Percentiles rank a stretch among this genome's conserved stretches.
Evolutionary conservation across 2,797 vertebrate genomes (phyloP).

Genomic region (Pseudochirops cupreus): DNA sequence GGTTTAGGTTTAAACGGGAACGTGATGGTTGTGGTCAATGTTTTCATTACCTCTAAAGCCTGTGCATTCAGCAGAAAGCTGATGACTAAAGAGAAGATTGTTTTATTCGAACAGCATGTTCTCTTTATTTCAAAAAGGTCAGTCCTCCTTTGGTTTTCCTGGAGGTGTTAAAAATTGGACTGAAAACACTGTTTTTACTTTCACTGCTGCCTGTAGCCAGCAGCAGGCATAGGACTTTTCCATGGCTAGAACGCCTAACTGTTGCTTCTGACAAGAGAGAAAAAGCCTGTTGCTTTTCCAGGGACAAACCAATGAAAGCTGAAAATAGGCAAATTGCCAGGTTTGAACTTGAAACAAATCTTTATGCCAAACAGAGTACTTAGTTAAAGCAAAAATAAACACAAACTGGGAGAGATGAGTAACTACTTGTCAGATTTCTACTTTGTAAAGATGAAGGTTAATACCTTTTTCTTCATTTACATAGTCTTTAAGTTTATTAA

Average conservation of each 20-base stretch:
- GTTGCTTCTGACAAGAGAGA: conserved; percentile 52
- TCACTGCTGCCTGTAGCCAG: conserved; percentile 25
- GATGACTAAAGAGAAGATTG: not conserved
- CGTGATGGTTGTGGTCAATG: not conserved
- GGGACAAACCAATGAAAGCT: conserved; percentile 54
- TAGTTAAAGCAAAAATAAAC: conserved; percentile 53
- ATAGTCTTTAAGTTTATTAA: not conserved
- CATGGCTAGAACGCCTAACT: conserved; percentile 63
- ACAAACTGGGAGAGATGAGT: conserved; percentile 31
- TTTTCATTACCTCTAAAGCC: conserved; percentile 10
- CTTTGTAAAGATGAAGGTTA: not conserved
- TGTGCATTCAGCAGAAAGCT: not conserved
- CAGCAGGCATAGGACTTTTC: conserved; percentile 53
- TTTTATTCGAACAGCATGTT: not conserved
- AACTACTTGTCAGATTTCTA: conserved; percentile 35
- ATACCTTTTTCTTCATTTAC: conserved; percentile 34
- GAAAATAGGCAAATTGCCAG: conserved; percentile 49
- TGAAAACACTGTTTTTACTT: conserved; percentile 16
- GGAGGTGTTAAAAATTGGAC: conserved; percentile 18
- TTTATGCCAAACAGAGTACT: not conserved
- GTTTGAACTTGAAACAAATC: conserved; percentile 20
- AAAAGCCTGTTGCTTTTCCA: conserved; percentile 77
- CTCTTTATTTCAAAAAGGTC: conserved; percentile 21
- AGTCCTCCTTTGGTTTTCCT: conserved; percentile 18
- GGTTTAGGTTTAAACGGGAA: not conserved